Percentiles rank a stretch among this genome's conserved stretches.
Conservation (phyloP, 2,888 invertebrate genomes). For the Onchidella celtica region DNA sequence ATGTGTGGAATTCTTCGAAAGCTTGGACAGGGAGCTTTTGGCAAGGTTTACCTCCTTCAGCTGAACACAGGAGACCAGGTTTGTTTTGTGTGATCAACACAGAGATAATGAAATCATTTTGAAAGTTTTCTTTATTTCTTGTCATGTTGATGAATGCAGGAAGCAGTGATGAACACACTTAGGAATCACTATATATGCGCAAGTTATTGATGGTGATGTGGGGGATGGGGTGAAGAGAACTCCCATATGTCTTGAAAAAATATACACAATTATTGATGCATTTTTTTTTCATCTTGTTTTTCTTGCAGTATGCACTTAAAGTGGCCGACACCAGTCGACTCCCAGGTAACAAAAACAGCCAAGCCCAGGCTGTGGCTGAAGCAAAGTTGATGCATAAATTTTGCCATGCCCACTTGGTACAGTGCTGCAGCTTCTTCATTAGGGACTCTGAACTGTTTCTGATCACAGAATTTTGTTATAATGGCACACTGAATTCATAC, state of each 20-base stretch:
- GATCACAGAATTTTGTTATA: conserved; percentile 35
- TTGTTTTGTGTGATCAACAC: too few species aligned
- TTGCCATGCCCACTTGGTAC: conserved; percentile 39
- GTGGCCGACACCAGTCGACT: conserved; percentile 9
- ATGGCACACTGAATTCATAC: conserved; percentile 30
- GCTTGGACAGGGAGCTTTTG: conserved; percentile 41
- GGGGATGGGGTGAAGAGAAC: too few species aligned
- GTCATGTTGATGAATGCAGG: too few species aligned
- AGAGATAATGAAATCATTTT: neutral
- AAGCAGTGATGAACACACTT: too few species aligned
- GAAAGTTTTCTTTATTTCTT: neutral
- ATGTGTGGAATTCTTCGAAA: conserved; percentile 17
- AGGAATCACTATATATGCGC: too few species aligned
- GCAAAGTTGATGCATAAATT: conserved; percentile 34
- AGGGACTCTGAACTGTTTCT: conserved; percentile 10
- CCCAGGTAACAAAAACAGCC: neutral
- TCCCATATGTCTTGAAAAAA: too few species aligned
- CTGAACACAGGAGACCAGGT: conserved; percentile 1
- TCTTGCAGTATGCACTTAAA: conserved; percentile 44
- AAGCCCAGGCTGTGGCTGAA: conserved; percentile 6
- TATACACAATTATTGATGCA: too few species aligned
- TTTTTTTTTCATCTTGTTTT: too few species aligned
- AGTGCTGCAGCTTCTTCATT: conserved; percentile 35
- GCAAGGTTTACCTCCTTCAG: conserved; percentile 35
- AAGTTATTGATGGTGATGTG: too few species aligned